Evolutionary conservation across 2,113 vertebrate species (phyloP).

Genomic region (Phycodurus eques): DNA sequence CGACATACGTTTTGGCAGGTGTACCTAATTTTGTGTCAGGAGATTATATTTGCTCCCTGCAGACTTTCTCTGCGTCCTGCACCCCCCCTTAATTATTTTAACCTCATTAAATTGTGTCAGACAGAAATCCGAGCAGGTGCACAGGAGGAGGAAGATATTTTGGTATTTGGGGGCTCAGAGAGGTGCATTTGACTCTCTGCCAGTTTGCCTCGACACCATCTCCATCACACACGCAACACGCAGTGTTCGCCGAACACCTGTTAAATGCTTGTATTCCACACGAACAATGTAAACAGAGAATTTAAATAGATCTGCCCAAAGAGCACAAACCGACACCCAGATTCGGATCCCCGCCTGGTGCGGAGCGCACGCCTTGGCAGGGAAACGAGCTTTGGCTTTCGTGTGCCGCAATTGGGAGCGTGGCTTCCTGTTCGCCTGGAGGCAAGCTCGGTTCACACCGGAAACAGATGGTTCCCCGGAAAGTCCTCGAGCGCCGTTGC

Average conservation of each 20-base stretch:
- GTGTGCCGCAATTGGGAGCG: conserved; percentile 70
- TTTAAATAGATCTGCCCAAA: conserved; percentile 7
- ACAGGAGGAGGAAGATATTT: neutral
- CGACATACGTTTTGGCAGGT: neutral
- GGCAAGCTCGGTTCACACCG: conserved; percentile 42
- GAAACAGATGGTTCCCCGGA: conserved; percentile 82
- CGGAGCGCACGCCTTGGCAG: conserved; percentile 56
- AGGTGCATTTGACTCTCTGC: conserved; percentile 43
- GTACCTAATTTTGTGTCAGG: neutral
- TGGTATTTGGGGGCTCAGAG: conserved; percentile 26
- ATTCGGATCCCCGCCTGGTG: neutral
- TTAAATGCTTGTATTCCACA: conserved; percentile 1
- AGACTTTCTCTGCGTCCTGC: neutral
- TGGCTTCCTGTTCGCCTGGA: conserved; percentile 71
- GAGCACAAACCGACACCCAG: neutral
- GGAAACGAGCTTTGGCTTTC: conserved; percentile 69
- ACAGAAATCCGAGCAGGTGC: conserved; percentile 14
- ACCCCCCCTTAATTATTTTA: neutral
- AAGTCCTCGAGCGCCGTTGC: conserved; percentile 76
- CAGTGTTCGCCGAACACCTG: conserved; percentile 7
- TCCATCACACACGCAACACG: neutral
- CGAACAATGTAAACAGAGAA: neutral
- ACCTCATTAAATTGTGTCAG: neutral
- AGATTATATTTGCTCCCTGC: neutral
- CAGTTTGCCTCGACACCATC: conserved; percentile 47